phyloP scores from a whole-genome alignment of 2,797 vertebrate genomes.

The Apogon talboti region DNA sequence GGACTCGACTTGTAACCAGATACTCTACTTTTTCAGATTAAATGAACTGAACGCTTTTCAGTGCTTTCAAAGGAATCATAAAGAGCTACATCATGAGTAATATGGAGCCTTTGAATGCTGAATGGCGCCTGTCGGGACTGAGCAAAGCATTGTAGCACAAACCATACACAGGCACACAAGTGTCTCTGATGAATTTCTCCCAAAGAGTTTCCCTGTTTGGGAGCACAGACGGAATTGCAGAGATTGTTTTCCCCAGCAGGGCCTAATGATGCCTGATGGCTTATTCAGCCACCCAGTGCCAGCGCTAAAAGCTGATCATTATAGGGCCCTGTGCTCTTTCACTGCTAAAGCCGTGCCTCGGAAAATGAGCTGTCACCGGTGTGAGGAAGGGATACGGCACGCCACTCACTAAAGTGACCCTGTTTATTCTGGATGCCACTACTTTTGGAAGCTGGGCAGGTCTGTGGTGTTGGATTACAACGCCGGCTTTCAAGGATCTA shows the following conservation, averaged over 20 bases:
- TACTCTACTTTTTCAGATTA: conserved; percentile 2
- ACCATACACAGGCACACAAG: conserved; percentile 42
- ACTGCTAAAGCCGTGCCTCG: conserved; percentile 67
- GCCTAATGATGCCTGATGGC: conserved; percentile 86
- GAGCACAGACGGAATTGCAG: conserved; percentile 57
- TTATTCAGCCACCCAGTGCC: conserved; percentile 78
- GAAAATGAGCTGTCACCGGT: conserved; percentile 85
- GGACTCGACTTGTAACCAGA: conserved; percentile 5
- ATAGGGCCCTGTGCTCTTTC: conserved; percentile 77
- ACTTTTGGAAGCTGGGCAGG: conserved; percentile 56
- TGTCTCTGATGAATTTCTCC: conserved; percentile 59
- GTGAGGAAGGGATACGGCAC: conserved; percentile 66
- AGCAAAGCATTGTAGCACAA: conserved; percentile 23
- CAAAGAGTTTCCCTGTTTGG: conserved; percentile 63
- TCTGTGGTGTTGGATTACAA: conserved; percentile 31
- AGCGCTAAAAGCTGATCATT: conserved; percentile 87
- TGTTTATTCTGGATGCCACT: conserved; percentile 58
- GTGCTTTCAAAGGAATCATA: conserved; percentile 25
- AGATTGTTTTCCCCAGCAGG: conserved; percentile 72
- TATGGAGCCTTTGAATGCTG: conserved; percentile 16
- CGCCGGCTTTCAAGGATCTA: conserved; percentile 37
- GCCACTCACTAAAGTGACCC: conserved; percentile 74
- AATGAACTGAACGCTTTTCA: conserved; percentile 24
- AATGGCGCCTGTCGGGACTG: conserved; percentile 24
- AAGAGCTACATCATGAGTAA: conserved; percentile 16